Evolutionary conservation across 2,888 invertebrate genomes (phyloP).

Genomic region (Polymixis lichenea): DNA sequence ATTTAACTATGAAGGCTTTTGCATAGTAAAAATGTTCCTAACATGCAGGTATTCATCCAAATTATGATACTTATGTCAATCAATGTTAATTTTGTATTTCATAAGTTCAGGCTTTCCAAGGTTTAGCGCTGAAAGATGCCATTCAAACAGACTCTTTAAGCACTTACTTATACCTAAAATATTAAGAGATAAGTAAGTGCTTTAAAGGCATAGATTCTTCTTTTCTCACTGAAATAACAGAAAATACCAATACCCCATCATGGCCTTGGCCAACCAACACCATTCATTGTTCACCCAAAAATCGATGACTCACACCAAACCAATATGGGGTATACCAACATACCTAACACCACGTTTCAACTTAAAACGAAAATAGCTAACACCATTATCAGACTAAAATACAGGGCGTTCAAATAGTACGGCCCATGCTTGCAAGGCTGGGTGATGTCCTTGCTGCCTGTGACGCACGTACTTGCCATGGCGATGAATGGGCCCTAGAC

Average conservation of each 20-base stretch:
- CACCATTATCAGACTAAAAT: conserved; percentile 75
- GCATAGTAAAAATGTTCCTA: background rate
- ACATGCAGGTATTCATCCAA: background rate
- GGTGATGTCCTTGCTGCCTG: conserved; percentile 75
- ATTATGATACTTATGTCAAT: background rate
- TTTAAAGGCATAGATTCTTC: background rate
- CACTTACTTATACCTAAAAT: background rate
- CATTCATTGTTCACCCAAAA: conserved; percentile 31
- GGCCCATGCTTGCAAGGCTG: conserved; percentile 51
- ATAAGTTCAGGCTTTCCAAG: background rate
- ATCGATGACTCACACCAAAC: conserved; percentile 49
- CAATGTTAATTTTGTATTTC: background rate
- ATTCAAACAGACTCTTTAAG: background rate
- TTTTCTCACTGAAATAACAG: background rate
- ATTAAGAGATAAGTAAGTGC: background rate
- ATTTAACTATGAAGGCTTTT: too few species aligned
- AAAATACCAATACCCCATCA: background rate
- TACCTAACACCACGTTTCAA: conserved; percentile 39
- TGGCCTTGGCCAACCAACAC: conserved; percentile 30
- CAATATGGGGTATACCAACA: conserved; percentile 44
- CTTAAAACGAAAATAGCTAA: conserved; percentile 72
- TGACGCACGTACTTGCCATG: conserved; percentile 84
- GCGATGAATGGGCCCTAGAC: conserved; percentile 71
- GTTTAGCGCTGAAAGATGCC: background rate
- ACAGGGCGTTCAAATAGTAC: conserved; percentile 78